Percentiles rank a stretch among this genome's conserved stretches.
phyloP scores from a whole-genome alignment of 2,797 vertebrate genomes.

The Cichlasoma orientale region DNA sequence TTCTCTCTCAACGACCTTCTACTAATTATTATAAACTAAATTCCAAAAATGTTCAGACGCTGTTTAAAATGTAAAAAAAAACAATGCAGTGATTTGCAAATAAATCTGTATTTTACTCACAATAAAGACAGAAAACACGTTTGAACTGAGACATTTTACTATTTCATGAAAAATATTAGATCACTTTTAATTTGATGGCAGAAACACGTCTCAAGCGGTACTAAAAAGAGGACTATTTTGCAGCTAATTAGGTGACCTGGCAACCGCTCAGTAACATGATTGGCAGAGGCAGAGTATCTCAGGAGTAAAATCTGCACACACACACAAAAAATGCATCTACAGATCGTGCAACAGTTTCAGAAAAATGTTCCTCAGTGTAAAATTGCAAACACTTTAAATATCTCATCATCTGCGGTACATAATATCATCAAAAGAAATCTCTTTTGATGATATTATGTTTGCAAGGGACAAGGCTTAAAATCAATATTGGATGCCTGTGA shows the following conservation, averaged over 20 bases:
- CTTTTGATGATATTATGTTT: no score
- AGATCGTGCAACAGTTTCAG: no score
- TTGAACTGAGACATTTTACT: not conserved
- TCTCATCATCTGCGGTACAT: no score
- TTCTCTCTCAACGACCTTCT: not conserved
- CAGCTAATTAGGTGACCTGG: not conserved
- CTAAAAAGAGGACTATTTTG: not conserved
- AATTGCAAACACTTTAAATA: no score
- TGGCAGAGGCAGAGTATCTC: not conserved
- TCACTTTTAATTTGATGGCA: no score
- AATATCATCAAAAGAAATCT: no score
- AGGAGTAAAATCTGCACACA: not conserved
- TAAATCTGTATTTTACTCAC: not conserved
- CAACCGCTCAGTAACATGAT: not conserved
- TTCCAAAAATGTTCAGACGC: not conserved
- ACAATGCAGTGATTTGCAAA: fast-evolving
- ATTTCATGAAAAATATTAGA: not conserved
- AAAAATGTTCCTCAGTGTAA: no score
- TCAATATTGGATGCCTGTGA: no score
- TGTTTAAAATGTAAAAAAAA: not conserved
- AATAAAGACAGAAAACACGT: not conserved
- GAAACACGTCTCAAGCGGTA: not conserved
- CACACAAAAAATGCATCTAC: not conserved
- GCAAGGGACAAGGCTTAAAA: no score
- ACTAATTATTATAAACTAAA: not conserved